Conservation (phyloP, 2,888 invertebrate genomes). For the Erebia palarica region DNA sequence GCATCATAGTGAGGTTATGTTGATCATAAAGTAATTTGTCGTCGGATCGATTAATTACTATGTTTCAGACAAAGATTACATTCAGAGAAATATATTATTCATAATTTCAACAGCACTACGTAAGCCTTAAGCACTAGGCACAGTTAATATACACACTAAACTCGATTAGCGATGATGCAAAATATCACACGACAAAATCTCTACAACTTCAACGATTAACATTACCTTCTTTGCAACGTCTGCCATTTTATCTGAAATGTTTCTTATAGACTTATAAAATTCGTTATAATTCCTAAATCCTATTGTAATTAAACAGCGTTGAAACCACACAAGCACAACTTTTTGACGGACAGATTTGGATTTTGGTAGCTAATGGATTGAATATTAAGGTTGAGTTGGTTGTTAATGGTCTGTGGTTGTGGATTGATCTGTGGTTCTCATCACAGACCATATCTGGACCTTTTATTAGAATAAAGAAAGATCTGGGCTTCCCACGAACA, state of each 20-base stretch:
- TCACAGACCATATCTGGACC: too few species aligned
- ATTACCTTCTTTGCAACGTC: conserved; percentile 77
- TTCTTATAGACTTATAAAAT: conserved; percentile 29
- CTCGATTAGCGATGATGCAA: too few species aligned
- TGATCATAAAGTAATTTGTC: conserved; percentile 37
- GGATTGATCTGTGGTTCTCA: too few species aligned
- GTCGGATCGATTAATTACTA: not conserved
- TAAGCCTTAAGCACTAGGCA: conserved; percentile 15
- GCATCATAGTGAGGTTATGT: conserved; percentile 48
- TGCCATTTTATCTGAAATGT: conserved; percentile 60
- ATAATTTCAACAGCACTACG: conserved; percentile 2
- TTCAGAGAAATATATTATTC: not conserved
- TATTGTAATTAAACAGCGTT: conserved; percentile 16
- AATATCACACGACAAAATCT: not conserved
- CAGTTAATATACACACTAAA: too few species aligned
- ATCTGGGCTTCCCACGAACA: too few species aligned
- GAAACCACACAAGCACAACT: conserved; percentile 33
- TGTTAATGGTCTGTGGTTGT: too few species aligned
- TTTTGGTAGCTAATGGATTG: too few species aligned
- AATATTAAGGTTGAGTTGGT: too few species aligned
- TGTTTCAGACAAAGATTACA: not conserved
- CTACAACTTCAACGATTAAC: conserved; percentile 29
- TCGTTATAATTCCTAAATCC: conserved; percentile 15
- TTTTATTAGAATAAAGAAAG: too few species aligned
- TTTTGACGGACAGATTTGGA: conserved; percentile 21